Evolutionary conservation across 1,140 invertebrate genomes (phyloP), one percentile per base, ranked within the genome.

Genomic region (Scaptomyza graminum): DNA sequence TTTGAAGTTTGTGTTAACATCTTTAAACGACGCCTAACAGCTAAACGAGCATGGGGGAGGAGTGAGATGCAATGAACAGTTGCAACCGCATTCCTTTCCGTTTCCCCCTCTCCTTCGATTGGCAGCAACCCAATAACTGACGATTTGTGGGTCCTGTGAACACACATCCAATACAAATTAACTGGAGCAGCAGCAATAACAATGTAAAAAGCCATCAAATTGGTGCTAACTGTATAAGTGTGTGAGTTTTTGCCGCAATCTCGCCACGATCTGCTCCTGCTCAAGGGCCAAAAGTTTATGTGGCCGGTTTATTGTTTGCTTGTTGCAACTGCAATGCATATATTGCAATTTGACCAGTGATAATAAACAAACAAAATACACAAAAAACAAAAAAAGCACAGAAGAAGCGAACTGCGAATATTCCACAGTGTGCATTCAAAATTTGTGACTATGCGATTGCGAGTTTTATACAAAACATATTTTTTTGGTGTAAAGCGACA

Each of bases 201-300:
- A 82, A 88, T 85, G 82, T 66, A 75, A 12, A 72, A 82, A 77
- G 74, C 82, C 83, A 87, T 85, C 80, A 85, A 85, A 85, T 85
- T 87, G 78, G 62, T 63, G 74, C 74, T 82, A 87, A 82, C 81
- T 78, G 80, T 61, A 60, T 74, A 5, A 6, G 28, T 28, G 5
- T 6, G 5, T 6, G 28, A 7, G 5, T 28, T 28, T 28, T 28
- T 5, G 77, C 68, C 75, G 80, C 80, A 67, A 59, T 59, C 79
- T 50, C 50, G 6, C 34, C 31, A 41, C 56, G 34, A 81, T 74
- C 62, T 77, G 54, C 54, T 37, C 55, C 25, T 5, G 55, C 25
- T 37, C 4, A 15, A 15, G 34, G 50, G 62, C 5, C 68, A 65
- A 65, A 65, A 46, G 43, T 67, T 25, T 56, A 60, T 41, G 49